Base-by-base conservation (phyloP, 2,797 vertebrate genomes). In the Poecilia picta region DNA sequence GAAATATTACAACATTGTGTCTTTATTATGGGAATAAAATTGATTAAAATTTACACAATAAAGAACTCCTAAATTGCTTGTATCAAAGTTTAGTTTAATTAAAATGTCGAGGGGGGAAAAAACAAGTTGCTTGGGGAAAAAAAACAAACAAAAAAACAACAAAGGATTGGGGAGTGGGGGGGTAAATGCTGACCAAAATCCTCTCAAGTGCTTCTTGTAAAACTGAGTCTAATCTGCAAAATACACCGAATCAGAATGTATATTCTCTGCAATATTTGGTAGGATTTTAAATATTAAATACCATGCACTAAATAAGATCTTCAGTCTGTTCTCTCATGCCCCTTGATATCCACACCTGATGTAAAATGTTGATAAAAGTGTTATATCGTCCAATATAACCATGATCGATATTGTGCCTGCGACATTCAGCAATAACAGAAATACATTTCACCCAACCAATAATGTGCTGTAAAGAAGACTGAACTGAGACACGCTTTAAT, bases 141-240 rank as follows among this genome's bases (percentile, higher is more conserved):
- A 4, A 55, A n/a, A 46, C 0, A 2, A 4, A 11, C 11, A 25
- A n/a, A 4, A 4, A 55, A 10, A 25, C 1, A 4, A 8, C 0
- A 53, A 53, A 53, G 47, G 6, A 51, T 51, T 23, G 23, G 2
- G 2, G n/a, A n/a, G n/a, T n/a, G n/a, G n/a, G 18, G 20, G 4
- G 28, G 53, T 57, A 57, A 57, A 57, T 28, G 16, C 53, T 57
- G 25, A 57, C 53, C 4, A 11, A 28, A n/a, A 57, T 28, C 23
- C 23, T 53, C 8, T 53, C 11, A 66, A 5, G 64, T 18, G 1
- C 20, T 41, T 5, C 18, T 25, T 10, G 18, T 39, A 36, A 66
- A 66, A 66, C 31, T 33, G 31, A 33, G 31, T 16, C 33, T 18
- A 18, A 33, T 33, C 16, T 64, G 59, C 7, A 33, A 33, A 8